Evolutionary conservation across 2,888 invertebrate species (phyloP).

Genomic region (Harpalus rubripes): DNA sequence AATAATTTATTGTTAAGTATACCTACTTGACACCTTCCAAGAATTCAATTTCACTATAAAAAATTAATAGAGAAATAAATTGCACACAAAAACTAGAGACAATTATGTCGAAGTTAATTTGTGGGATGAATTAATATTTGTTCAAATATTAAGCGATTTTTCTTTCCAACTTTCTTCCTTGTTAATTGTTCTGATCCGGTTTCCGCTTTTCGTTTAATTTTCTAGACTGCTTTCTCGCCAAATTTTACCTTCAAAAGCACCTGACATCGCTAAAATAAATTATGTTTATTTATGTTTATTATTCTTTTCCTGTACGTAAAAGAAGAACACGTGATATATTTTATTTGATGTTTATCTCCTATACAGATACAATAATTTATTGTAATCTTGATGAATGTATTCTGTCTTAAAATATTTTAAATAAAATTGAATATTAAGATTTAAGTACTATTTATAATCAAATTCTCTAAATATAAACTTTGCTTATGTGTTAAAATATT

Average conservation of each 20-base stretch:
- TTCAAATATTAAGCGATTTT: conserved; percentile 9
- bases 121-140: not conserved
- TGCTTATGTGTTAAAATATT: too few relatives aligned
- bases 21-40: not conserved
- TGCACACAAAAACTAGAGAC: not conserved
- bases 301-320: not conserved
- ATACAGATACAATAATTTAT: too few relatives aligned
- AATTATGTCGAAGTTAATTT: conserved; percentile 7
- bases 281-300: not conserved
- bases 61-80: not conserved
- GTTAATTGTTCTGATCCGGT: conserved; percentile 42
- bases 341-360: too few relatives aligned
- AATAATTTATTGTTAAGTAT: not conserved
- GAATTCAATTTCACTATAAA: not conserved
- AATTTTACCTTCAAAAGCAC: conserved; percentile 34
- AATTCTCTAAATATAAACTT: too few relatives aligned
- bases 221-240: conserved; percentile 34
- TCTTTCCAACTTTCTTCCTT: conserved; percentile 27
- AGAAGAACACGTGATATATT: too few relatives aligned
- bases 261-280: not conserved
- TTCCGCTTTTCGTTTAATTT: conserved; percentile 19
- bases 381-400: too few relatives aligned
- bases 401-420: too few relatives aligned
- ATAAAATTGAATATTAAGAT: too few relatives aligned
- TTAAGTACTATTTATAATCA: too few relatives aligned